A percentile compares a stretch with the other conserved stretches of the same genome.
Evolutionary conservation across 2,888 invertebrate species (phyloP).

Genomic region (Ophion slaviceki): DNA sequence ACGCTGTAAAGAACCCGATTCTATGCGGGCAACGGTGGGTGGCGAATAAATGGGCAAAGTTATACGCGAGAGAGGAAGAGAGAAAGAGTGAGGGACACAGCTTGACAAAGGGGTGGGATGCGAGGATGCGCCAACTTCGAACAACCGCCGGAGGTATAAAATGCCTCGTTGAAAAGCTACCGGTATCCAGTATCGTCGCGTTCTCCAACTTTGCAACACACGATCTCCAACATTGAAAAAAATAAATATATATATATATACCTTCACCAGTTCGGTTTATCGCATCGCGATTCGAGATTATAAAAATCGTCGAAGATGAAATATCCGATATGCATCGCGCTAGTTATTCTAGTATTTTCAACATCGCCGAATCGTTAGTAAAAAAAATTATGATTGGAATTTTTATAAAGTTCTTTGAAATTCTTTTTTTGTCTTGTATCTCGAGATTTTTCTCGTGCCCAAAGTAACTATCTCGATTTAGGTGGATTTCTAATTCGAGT

Average conservation of each 20-base stretch:
- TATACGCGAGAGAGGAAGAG: constrained; percentile 26
- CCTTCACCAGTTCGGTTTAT: background rate
- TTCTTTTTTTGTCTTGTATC: background rate
- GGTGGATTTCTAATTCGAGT: background rate
- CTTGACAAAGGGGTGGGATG: constrained; percentile 50
- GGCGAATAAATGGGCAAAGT: constrained; percentile 47
- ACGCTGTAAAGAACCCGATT: constrained; percentile 50
- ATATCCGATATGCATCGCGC: constrained; percentile 67
- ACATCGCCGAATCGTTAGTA: constrained; percentile 75
- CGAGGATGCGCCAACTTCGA: constrained; percentile 65
- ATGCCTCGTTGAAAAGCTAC: constrained; percentile 72
- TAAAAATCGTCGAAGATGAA: constrained; percentile 68
- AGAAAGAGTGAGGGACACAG: constrained; percentile 44
- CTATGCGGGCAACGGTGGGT: constrained; percentile 37
- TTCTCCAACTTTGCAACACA: constrained; percentile 65
- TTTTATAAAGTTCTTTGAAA: background rate
- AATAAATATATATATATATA: background rate
- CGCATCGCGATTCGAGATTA: constrained; percentile 2
- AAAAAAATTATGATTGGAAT: background rate
- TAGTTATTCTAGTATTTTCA: constrained; percentile 73
- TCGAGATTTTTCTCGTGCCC: background rate
- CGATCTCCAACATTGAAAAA: constrained; percentile 17
- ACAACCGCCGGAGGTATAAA: constrained; percentile 75
- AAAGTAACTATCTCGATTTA: too few species aligned
- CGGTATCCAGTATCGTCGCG: constrained; percentile 74